Conservation (phyloP, 1,140 invertebrate species). For the Anastrepha obliqua region DNA sequence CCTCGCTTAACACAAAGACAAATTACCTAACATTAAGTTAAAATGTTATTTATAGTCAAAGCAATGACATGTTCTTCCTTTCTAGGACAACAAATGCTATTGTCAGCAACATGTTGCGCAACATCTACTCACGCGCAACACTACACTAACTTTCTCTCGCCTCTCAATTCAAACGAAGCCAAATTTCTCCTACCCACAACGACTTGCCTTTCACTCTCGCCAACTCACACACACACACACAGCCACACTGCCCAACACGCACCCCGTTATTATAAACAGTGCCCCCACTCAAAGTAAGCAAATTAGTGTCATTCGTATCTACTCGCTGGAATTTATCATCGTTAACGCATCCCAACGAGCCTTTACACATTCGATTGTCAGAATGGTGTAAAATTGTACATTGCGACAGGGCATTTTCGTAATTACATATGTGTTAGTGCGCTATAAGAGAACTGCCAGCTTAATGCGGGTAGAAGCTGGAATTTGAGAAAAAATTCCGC, state of each 20-base stretch:
- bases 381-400: no score
- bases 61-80: background rate
- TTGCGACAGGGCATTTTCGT: no score
- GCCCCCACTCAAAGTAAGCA: background rate
- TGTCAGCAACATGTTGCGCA: slow-evolving; percentile 39
- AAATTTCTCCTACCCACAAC: background rate
- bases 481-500: no score
- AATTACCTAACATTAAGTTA: slow-evolving; percentile 23
- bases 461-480: no score
- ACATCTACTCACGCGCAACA: background rate
- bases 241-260: background rate
- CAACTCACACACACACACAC: background rate
- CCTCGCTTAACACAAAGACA: background rate
- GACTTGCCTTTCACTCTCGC: background rate
- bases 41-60: slow-evolving; percentile 38
- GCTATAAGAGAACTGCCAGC: no score
- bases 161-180: background rate
- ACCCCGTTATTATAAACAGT: background rate
- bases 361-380: no score
- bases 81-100: background rate
- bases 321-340: slow-evolving; percentile 26
- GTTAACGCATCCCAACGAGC: background rate
- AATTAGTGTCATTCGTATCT: slow-evolving; percentile 42
- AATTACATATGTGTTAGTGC: no score
- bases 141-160: background rate